These are phyloP conservation scores for Acleris laterana DNA, from an alignment of 2,888 invertebrate species.

Conservation along the genomic window DNA sequence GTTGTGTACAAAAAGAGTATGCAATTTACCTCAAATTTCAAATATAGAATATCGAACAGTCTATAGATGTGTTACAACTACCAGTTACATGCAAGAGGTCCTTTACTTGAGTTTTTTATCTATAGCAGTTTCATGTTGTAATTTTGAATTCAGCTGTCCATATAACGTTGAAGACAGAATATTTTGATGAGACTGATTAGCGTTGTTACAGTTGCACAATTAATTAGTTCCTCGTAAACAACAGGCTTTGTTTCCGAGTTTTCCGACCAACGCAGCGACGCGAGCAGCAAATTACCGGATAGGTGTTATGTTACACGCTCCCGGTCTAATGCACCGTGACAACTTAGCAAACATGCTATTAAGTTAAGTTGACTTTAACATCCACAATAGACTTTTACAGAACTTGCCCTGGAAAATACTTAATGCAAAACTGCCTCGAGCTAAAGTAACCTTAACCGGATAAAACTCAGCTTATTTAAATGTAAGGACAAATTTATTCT, in stretches of 20 bases:
- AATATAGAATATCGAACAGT: too few species aligned
- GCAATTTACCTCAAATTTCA: too few species aligned
- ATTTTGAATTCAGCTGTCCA: neutral
- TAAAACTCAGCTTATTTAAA: too few species aligned
- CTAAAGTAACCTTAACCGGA: too few species aligned
- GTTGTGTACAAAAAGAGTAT: too few species aligned
- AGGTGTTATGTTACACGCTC: neutral
- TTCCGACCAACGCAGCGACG: neutral
- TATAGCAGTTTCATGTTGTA: neutral
- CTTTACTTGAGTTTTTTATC: too few species aligned
- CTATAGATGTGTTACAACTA: too few species aligned
- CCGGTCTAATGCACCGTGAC: neutral
- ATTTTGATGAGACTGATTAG: conserved; percentile 1
- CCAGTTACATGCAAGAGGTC: too few species aligned
- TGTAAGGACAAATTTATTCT: too few species aligned
- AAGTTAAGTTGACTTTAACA: neutral
- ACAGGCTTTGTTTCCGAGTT: neutral
- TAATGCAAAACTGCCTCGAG: too few species aligned
- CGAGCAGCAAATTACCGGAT: neutral
- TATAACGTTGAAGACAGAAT: neutral
- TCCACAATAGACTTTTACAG: too few species aligned
- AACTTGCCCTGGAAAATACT: too few species aligned
- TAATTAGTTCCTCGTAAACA: conserved; percentile 2
- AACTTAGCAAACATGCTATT: neutral
- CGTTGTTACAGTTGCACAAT: conserved; percentile 2